Base-by-base conservation (phyloP, 2,113 vertebrate species). In the Hyaena hyaena region DNA sequence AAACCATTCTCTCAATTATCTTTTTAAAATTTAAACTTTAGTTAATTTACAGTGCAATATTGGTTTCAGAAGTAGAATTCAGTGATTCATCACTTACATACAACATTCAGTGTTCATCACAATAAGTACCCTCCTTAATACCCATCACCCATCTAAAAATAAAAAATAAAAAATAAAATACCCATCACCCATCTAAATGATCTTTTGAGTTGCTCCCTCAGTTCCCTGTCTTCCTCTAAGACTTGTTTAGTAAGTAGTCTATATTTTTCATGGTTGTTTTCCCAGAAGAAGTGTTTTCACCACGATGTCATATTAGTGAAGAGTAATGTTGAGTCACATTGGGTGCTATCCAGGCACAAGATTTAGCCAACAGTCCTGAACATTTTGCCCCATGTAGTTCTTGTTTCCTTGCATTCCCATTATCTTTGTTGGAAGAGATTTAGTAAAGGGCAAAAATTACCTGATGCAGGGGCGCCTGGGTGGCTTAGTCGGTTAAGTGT, bases 231-330 rank as follows among this genome's bases (percentile, higher is more conserved):
- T 87, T 84, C 26, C 28, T 95, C 94, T 90, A 66, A 95, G 83
- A 90, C n/a, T 71, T 63, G 45, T 92, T 77, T 89, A 55, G 61
- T 93, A 63, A 96, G 81, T 55, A 63, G 63, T 77, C 55, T 63
- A 21, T 79, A 90, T 73, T 76, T 82, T 85, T 97, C 43, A 92
- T 76, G 14, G 24, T 73, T 86, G 48, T 94, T 92, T 92, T 92
- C 21, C n/a, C 48, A 92, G 87, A 97, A 83, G 63, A 95, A 58
- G 84, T 76, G 35, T 69, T 87, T 88, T 96, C 55, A 97, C 63
- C 63, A 95, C 80, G 74, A 68, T 84, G 82, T 84, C 66, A 94
- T 69, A 61, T 80, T 85, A 93, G 43, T n/a, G 69, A 86, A 90
- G 53, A 94, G 45, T 92, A 74, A 97, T 93, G 17, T 17, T 65